Conservation (phyloP, 2,797 vertebrate species). For the Anguilla anguilla region DNA sequence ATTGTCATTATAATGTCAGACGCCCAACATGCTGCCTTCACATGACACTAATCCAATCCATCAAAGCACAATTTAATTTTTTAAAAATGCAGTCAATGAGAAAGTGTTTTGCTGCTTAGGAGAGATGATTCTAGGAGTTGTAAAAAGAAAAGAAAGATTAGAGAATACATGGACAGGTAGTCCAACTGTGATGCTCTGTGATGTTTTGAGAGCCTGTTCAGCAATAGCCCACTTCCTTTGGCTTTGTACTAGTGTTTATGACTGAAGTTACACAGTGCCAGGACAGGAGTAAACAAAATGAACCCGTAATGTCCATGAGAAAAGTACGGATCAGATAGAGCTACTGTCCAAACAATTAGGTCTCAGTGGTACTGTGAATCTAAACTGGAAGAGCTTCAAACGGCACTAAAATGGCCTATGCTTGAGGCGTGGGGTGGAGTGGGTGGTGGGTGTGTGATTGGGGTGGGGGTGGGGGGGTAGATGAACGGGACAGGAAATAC, state of each 20-base stretch:
- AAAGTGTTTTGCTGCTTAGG: not conserved
- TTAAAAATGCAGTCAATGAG: not conserved
- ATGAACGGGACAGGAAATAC: slow-evolving; percentile 44
- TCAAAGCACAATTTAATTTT: no score
- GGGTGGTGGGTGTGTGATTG: not conserved
- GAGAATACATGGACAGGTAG: not conserved
- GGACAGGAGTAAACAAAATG: slow-evolving; percentile 57
- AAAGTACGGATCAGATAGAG: slow-evolving; percentile 27
- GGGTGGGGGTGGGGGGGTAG: not conserved
- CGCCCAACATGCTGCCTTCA: not conserved
- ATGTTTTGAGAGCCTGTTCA: slow-evolving; percentile 38
- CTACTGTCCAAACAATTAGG: slow-evolving; percentile 28
- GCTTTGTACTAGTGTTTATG: slow-evolving; percentile 63
- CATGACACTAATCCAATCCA: not conserved
- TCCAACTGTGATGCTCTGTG: not conserved
- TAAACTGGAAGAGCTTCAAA: slow-evolving; percentile 43
- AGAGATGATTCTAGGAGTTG: not conserved
- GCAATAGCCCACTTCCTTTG: slow-evolving; percentile 61
- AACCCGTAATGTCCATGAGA: slow-evolving; percentile 46
- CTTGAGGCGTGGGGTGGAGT: not conserved
- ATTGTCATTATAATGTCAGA: not conserved
- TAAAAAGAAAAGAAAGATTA: not conserved
- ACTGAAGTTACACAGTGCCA: slow-evolving; percentile 39
- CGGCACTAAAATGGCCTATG: slow-evolving; percentile 2
- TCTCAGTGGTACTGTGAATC: slow-evolving; percentile 28